Percentiles rank a stretch among this genome's conserved stretches.
These are phyloP conservation scores for Solen grandis DNA, from an alignment of 1,140 invertebrate species.

Conservation along the genomic window DNA sequence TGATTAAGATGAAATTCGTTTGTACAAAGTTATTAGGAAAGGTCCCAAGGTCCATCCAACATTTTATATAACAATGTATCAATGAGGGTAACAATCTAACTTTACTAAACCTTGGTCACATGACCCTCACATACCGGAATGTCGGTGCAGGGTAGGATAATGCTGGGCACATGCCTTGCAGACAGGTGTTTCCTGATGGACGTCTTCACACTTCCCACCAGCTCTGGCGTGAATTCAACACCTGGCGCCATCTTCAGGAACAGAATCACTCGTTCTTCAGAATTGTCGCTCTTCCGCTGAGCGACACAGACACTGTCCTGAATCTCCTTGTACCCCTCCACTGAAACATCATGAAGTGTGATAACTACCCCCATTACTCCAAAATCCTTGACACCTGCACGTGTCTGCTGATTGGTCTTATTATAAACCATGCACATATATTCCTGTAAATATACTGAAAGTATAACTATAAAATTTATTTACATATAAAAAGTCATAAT, in stretches of 20 bases:
- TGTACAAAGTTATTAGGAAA: too few relatives aligned
- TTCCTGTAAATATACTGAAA: too few relatives aligned
- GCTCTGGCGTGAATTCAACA: slow-evolving; percentile 76
- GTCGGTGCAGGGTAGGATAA: slow-evolving; percentile 81
- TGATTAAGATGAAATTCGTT: too few relatives aligned
- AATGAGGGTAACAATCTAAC: too few relatives aligned
- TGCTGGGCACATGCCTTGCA: slow-evolving; percentile 82
- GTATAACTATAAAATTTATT: too few relatives aligned
- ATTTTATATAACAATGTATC: too few relatives aligned
- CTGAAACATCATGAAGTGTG: slow-evolving; percentile 72
- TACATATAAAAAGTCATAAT: too few relatives aligned
- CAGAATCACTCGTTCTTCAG: slow-evolving; percentile 84
- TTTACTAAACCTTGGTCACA: too few relatives aligned
- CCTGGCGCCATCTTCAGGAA: slow-evolving; percentile 83
- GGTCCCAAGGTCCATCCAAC: too few relatives aligned
- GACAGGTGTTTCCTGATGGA: slow-evolving; percentile 82
- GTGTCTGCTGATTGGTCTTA: too few relatives aligned
- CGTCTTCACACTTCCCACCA: slow-evolving; percentile 78
- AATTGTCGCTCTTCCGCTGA: slow-evolving; percentile 77
- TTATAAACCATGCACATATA: too few relatives aligned
- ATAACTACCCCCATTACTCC: too few relatives aligned
- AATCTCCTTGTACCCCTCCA: slow-evolving; percentile 82
- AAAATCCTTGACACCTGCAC: background rate
- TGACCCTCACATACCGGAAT: slow-evolving; percentile 83
- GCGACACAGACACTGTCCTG: slow-evolving; percentile 84